phyloP scores from a whole-genome alignment of 2,113 vertebrate genomes.

The Charadrius vociferus region DNA sequence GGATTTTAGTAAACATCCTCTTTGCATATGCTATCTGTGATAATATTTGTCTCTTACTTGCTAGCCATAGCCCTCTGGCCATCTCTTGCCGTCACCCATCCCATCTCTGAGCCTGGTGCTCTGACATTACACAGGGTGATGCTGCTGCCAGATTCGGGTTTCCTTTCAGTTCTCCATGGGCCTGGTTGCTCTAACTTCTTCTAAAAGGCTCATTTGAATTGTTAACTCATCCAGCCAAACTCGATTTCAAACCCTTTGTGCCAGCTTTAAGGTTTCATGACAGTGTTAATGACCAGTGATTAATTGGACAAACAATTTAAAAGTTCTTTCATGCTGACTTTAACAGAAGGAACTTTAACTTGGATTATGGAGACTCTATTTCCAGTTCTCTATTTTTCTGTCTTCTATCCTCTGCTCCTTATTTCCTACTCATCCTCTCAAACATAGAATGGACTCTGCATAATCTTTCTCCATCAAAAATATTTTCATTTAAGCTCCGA shows the following conservation, averaged over 20 bases:
- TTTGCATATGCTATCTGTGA: neutral
- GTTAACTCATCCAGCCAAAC: neutral
- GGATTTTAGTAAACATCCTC: neutral
- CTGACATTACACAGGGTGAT: neutral
- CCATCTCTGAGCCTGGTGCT: neutral
- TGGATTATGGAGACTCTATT: neutral
- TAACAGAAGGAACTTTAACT: neutral
- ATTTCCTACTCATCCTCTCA: neutral
- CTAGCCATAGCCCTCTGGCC: neutral
- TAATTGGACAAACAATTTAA: neutral
- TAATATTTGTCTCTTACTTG: neutral
- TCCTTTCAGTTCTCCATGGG: neutral
- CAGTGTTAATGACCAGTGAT: neutral
- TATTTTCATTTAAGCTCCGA: neutral
- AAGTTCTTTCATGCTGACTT: neutral
- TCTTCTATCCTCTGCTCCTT: neutral
- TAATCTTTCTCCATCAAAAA: neutral
- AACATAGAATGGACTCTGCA: neutral
- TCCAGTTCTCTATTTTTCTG: neutral
- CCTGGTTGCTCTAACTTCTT: neutral
- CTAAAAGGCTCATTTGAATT: neutral
- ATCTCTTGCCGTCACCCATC: neutral
- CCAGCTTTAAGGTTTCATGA: neutral
- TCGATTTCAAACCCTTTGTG: neutral
- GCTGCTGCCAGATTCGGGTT: neutral